A percentile compares a stretch with the other conserved stretches of the same genome.
Evolutionary conservation across 1,140 invertebrate genomes (phyloP).

Genomic region (Drosophila rufa): DNA sequence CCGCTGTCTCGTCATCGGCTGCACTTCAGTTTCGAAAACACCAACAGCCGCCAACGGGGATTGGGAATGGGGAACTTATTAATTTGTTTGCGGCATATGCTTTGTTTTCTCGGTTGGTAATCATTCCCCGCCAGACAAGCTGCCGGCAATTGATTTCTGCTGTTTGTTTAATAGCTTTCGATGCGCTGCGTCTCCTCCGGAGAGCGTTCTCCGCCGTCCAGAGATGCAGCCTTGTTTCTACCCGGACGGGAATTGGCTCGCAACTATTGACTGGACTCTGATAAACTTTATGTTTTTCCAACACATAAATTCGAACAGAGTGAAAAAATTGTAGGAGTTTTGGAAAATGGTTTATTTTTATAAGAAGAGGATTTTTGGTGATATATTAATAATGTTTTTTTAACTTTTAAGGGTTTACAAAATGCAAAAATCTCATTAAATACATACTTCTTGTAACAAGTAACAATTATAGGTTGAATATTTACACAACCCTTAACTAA

Average conservation of each 20-base stretch:
- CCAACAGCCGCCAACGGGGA: neutral
- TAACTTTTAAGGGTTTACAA: no score
- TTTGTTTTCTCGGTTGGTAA: slow-evolving; percentile 54
- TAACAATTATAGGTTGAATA: neutral
- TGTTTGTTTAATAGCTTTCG: slow-evolving; percentile 53
- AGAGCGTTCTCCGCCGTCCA: neutral
- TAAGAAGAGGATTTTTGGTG: no score
- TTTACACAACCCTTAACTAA: no score
- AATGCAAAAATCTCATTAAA: no score
- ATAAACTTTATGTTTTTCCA: slow-evolving; percentile 26
- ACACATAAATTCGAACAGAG: slow-evolving; percentile 6
- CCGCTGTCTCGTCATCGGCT: slow-evolving; percentile 41
- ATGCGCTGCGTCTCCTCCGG: slow-evolving; percentile 1
- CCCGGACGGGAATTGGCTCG: slow-evolving; percentile 9
- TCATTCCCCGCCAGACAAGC: slow-evolving; percentile 55
- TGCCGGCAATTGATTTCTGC: slow-evolving; percentile 70
- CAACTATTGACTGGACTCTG: slow-evolving; percentile 28
- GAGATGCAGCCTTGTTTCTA: slow-evolving; percentile 16
- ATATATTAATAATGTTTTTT: neutral
- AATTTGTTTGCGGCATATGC: slow-evolving; percentile 65
- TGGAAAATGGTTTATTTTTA: neutral
- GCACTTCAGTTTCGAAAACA: slow-evolving; percentile 14
- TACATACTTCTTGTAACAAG: no score
- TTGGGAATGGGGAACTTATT: slow-evolving; percentile 39
- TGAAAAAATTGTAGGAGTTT: neutral